Base-by-base conservation (phyloP, 2,797 vertebrate species). In the Okamejei kenojei region DNA sequence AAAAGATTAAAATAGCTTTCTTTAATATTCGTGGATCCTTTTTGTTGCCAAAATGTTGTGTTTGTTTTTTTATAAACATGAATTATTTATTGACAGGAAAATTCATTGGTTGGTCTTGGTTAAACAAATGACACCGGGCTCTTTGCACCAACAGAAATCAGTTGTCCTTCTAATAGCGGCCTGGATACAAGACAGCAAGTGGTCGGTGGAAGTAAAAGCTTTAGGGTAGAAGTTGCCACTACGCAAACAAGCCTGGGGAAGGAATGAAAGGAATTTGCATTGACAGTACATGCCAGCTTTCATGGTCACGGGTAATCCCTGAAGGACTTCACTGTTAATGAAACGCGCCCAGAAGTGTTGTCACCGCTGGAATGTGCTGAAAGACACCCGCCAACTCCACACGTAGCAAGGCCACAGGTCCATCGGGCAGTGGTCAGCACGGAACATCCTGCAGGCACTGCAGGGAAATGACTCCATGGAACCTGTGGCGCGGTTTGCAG, bases 51-150 rank as follows among this genome's bases (percentile, higher is more conserved):
- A 68, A 88, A 88, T 88, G 1, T 61, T 68, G 54, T 84, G 63
- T 68, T 68, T 88, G 84, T 54, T 68, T 88, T 38, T 88, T 35
- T 68, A 88, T 88, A 35, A 88, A 88, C 61, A 88, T 7, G n/a
- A 63, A 88, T 68, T 88, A 63, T 88, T 88, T 88, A 88, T 88
- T 88, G 84, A 88, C 63, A 88, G 84, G 84, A 88, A 88, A 88
- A 32, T 88, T 88, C 63, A 65, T 88, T 32, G n/a, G 84, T 68
- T 88, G n/a, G n/a, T 88, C 63, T 63, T 21, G 65, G n/a, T 68
- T 68, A 68, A n/a, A 32, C 58, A 86, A 86, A 88, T 68, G 61
- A 68, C 84, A 35, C 63, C 15, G 35, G 32, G 63, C 84, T 88
- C 84, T 65, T 88, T 35, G 63, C 32, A 68, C 29, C 84, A 88